A percentile compares a stretch with the other conserved stretches of the same genome.
Conservation (phyloP, 2,888 invertebrate species). For the Camponotus fellah region DNA sequence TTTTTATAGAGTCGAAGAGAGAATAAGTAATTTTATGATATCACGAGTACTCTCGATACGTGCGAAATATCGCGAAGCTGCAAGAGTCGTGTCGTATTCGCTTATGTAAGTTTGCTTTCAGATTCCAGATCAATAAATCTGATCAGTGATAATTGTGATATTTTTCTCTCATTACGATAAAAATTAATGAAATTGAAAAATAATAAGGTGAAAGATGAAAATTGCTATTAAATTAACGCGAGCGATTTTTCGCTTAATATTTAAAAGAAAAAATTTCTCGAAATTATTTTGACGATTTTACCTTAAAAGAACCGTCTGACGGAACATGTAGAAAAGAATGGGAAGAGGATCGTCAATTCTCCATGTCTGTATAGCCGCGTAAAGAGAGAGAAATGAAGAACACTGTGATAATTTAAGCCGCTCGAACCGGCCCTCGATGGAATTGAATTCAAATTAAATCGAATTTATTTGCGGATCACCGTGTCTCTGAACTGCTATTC, state of each 20-base stretch:
- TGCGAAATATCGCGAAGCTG: neutral
- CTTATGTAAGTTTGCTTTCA: neutral
- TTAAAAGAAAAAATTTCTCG: neutral
- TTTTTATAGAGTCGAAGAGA: neutral
- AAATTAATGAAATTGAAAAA: neutral
- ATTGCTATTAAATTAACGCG: neutral
- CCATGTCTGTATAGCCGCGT: neutral
- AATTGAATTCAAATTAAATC: slow-evolving; percentile 62
- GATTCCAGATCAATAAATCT: neutral
- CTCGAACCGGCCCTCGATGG: slow-evolving; percentile 47
- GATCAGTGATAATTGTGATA: neutral
- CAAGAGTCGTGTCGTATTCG: neutral
- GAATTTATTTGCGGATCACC: slow-evolving; percentile 62
- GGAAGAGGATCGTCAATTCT: neutral
- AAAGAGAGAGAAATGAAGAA: slow-evolving; percentile 38
- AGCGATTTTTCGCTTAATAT: neutral
- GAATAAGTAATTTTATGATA: neutral
- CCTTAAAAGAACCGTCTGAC: slow-evolving; percentile 5
- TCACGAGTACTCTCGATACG: neutral
- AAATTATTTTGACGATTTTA: slow-evolving; percentile 14
- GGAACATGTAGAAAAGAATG: slow-evolving; percentile 25
- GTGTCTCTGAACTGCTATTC: slow-evolving; percentile 39
- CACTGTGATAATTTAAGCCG: slow-evolving; percentile 33
- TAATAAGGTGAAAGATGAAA: neutral
- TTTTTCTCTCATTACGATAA: neutral